A percentile compares a stretch with the other conserved stretches of the same genome.
These are phyloP conservation scores for Caenorhabditis sp. DNA, from an alignment of 2,888 invertebrate species.

Conservation along the genomic window DNA sequence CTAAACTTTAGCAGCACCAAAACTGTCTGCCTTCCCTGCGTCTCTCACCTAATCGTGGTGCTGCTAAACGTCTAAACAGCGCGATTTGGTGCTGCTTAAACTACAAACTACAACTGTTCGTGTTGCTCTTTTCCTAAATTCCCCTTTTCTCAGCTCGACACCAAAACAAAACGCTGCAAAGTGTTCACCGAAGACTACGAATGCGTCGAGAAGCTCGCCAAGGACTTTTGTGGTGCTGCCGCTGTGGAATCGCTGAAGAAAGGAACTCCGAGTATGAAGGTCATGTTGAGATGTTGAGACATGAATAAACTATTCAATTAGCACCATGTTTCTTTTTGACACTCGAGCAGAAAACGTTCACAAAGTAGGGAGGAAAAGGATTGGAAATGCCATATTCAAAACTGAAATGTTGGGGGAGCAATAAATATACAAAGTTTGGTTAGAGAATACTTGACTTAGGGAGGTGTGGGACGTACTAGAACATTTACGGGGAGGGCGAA, in stretches of 20 bases:
- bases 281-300: slow-evolving; percentile 34
- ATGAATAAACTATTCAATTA: not conserved
- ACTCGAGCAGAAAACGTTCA: not conserved
- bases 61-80: no score
- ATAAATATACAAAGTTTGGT: slow-evolving; percentile 1
- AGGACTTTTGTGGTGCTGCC: slow-evolving; percentile 19
- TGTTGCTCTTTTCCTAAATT: no score
- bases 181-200: slow-evolving; percentile 29
- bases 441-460: not conserved
- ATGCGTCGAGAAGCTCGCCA: slow-evolving; percentile 14
- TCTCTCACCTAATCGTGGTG: no score
- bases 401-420: slow-evolving; percentile 6
- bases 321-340: not conserved
- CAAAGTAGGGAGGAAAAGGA: not conserved
- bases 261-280: slow-evolving; percentile 31
- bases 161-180: slow-evolving; percentile 30
- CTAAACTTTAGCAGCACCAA: no score
- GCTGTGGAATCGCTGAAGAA: slow-evolving; percentile 29
- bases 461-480: not conserved
- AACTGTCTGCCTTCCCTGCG: no score
- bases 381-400: slow-evolving; percentile 8
- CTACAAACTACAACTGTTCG: not conserved
- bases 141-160: slow-evolving; percentile 30
- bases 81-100: no score
- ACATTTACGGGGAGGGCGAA: not conserved